Base-by-base conservation (phyloP, 2,797 vertebrate genomes). In the Silurus aristotelis region DNA sequence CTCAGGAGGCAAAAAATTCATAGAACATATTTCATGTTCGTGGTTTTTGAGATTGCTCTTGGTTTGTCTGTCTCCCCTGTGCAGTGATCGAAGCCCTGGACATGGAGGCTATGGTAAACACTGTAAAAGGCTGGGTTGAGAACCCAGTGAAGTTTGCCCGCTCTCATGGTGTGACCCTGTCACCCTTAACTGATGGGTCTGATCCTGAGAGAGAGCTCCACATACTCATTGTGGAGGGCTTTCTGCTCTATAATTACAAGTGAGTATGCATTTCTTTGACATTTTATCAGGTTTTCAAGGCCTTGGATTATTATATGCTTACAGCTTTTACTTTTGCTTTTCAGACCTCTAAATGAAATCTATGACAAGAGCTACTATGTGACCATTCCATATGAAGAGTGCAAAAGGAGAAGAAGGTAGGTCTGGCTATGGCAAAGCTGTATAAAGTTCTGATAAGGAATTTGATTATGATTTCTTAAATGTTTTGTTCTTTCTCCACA, bases 171-270 rank as follows among this genome's bases (percentile, higher is more conserved):
- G 93, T 98, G 90, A 93, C 84, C 55, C 84, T 96, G 81, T 93
- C 95, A 27, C 89, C 91, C 43, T 90, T 91, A 56, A 87, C 88
- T 0, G 92, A 93, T 31, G 86, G 89, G 67, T 89, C 89, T 1
- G 92, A 90, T 66, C 91, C 91, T 0, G 90, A 93, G 72, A 85
- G 88, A 0, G 93, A 96, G 75, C 91, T 89, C 85, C 96, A 99
- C 86, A 91, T 99, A 64, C 95, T 99, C 89, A 94, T 99, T n/a
- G 91, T 99, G 68, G 98, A 99, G 88, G 98, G 98, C 27, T 99
- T 99, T 92, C 95, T 99, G 86, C 96, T 99, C 64, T 99, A 98
- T 92, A 99, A 97, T 91, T 97, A 98, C 95, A 95, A 94, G 98
- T 99, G 92, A 88, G 95, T 85, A 22, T 25, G 10, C 38, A 60